Evolutionary conservation across 2,113 vertebrate genomes (phyloP).

Genomic region (Alexandromys fortis): DNA sequence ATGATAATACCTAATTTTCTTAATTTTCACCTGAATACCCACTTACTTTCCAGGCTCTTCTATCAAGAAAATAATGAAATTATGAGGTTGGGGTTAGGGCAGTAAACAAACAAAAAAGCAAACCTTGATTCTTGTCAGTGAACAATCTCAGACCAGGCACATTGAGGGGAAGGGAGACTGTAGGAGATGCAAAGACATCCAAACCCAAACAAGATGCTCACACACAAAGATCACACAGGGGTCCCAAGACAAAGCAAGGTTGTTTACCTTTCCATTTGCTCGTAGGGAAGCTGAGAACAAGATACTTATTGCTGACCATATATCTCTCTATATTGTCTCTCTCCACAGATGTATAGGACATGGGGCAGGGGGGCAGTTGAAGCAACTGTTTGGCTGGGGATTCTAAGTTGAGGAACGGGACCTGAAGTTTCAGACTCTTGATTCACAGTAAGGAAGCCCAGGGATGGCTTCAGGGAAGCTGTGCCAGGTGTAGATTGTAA

Average conservation of each 20-base stretch:
- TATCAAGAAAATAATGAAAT: neutral
- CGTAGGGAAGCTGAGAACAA: neutral
- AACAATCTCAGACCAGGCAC: neutral
- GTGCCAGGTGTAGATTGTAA: neutral
- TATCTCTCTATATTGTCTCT: neutral
- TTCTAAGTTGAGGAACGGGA: neutral
- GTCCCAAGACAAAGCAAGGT: neutral
- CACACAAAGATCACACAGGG: neutral
- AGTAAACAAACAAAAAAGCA: neutral
- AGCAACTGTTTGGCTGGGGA: neutral
- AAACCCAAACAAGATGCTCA: neutral
- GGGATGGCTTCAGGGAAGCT: neutral
- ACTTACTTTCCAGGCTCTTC: neutral
- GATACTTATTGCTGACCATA: neutral
- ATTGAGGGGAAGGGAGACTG: neutral
- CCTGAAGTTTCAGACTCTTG: neutral
- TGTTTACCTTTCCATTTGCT: neutral
- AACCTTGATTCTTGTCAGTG: neutral
- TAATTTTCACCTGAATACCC: slow-evolving; percentile 4
- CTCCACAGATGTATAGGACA: neutral
- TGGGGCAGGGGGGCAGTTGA: too few relatives aligned
- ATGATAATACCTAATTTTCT: slow-evolving; percentile 41
- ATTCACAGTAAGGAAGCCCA: neutral
- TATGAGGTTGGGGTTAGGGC: neutral
- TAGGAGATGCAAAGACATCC: neutral